Evolutionary conservation across 1,140 invertebrate genomes (phyloP), one percentile per base, ranked within the genome.

Genomic region (Drosophila chauvacae): DNA sequence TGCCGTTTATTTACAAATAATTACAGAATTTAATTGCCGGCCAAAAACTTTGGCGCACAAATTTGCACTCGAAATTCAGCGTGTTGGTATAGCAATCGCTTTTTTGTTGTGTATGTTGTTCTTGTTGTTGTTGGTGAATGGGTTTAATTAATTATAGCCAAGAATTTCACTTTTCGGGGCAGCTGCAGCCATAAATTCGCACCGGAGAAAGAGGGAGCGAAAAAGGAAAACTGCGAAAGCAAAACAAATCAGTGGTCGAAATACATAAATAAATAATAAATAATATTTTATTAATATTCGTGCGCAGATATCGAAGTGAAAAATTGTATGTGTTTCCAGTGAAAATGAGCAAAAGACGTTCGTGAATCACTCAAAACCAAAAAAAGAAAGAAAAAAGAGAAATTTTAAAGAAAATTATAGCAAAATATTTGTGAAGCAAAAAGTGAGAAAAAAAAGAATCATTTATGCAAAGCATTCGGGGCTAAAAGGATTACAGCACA

Each of bases 121-220:
- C 18, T 26, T 66, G 61, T 14, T 65, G 48, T 66, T 76, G 55
- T 76, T 57, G 63, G 62, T 41, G 50, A 77, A 69, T 42, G 63
- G 23, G 70, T 63, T 74, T 55, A 74, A 74, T 74, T 74, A 74
- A 74, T 74, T 74, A 63, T 63, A 20, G 71, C 48, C 41, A 55
- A 63, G 70, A 74, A 74, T 63, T 74, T 73, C 57, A 62, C 72
- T 76, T 56, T 69, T 84, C 84, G 82, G 61, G 80, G 84, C 84
- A 88, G 65, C 84, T 77, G 80, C 65, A 84, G 65, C 66, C 72
- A 87, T 87, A 81, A 87, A 87, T 87, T 83, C 45, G 50, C 64
- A 66, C 42, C 57, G 58, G 37, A 59, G 62, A 82, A 62, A 53
- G 37, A 57, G 50, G 18, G 48, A 26, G 47, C 23, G 23, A 48